Evolutionary conservation across 2,888 invertebrate species (phyloP).

Genomic region (Acholoe squamosa): DNA sequence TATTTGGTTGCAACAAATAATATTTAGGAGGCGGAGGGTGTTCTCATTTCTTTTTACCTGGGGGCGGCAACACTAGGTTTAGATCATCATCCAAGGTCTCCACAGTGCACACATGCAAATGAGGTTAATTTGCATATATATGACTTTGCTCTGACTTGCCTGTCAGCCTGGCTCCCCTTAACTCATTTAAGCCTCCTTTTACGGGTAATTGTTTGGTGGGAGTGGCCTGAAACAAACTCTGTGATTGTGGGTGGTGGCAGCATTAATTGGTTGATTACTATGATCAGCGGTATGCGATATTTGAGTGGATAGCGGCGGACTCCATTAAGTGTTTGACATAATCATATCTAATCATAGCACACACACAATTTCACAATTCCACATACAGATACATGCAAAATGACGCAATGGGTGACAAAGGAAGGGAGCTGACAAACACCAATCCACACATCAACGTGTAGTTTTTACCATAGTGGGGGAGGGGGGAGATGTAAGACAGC

Average conservation of each 20-base stretch:
- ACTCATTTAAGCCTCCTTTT: neutral
- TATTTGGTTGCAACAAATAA: neutral
- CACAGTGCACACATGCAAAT: slow-evolving; percentile 15
- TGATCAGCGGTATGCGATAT: neutral
- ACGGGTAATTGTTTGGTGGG: neutral
- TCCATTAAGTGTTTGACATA: neutral
- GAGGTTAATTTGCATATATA: slow-evolving; percentile 24
- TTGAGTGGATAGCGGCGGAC: neutral
- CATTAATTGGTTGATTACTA: slow-evolving; percentile 5
- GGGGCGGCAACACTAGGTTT: neutral
- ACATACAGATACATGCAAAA: no score
- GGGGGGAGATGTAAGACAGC: no score
- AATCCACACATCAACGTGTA: neutral
- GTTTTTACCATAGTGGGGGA: no score
- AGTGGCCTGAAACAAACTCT: neutral
- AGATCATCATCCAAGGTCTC: neutral
- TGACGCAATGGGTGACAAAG: slow-evolving; percentile 8
- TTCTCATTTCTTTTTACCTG: neutral
- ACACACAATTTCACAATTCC: neutral
- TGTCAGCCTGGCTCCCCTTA: neutral
- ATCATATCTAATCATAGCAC: no score
- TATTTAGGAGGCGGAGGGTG: neutral
- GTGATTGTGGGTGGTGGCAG: neutral
- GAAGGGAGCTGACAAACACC: neutral
- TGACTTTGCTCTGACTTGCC: slow-evolving; percentile 25